Evolutionary conservation across 2,113 vertebrate species (phyloP), one percentile per base, ranked within the genome.

Genomic region (Narcine bancroftii): DNA sequence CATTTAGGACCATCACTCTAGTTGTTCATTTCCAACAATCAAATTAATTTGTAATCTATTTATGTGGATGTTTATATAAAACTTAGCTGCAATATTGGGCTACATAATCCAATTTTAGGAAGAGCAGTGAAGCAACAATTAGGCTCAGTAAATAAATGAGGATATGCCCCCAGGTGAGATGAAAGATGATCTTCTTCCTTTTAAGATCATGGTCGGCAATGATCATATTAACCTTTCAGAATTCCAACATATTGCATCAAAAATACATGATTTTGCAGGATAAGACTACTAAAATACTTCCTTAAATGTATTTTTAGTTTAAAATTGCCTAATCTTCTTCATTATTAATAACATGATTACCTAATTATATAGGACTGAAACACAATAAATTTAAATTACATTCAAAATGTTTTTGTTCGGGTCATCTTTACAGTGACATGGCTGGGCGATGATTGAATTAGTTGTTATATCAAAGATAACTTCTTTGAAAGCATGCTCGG

Each of bases 191-290:
- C 5, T 69, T 42, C 9, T 89, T 26, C 7, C 26, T 69, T 71
- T 91, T 66, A 24, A 91, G 89, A 91, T 91, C 65, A 91, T 91
- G 36, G 42, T 17, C 3, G 89, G 89, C 1, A 65, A 91, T 91
- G 89, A 69, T 29, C 63, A 19, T 69, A 71, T 91, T 47, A 91
- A n/a, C 63, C 89, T 91, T 69, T 66, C 63, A 69, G 89, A 91
- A 91, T 91, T 91, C 39, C 89, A 69, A 11, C 63, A 91, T 47
- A 91, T 91, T 71, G 89, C 26, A 69, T 91, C 89, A 45, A 91
- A 91, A 91, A n/a, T 91, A 42, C 89, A 63, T 47, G 89, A 91
- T 65, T 91, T 91, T 91, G 39, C 89, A 21, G 29, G 89, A 65
- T 91, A 91, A 69, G 13, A 4, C 10, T 36, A 47, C 39, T 33